phyloP scores from a whole-genome alignment of 1,140 invertebrate species.

The Heliconius congener region DNA sequence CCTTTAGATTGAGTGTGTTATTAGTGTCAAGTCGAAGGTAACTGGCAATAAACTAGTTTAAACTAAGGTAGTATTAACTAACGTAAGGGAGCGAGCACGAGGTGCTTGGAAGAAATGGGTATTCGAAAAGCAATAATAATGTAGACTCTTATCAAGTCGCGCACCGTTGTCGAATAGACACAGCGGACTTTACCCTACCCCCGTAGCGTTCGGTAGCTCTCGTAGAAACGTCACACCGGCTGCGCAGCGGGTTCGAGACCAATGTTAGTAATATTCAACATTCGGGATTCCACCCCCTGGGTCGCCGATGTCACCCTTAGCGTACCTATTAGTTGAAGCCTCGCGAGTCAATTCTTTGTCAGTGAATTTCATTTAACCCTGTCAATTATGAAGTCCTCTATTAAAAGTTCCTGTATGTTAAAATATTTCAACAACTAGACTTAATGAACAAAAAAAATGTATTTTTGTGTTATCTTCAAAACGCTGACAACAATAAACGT shows the following conservation, averaged over 20 bases:
- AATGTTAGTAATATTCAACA: neutral
- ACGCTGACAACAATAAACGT: slow-evolving; percentile 15
- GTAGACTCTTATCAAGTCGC: slow-evolving; percentile 74
- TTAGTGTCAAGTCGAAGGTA: slow-evolving; percentile 67
- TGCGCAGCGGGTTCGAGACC: slow-evolving; percentile 17
- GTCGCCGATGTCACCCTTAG: slow-evolving; percentile 38
- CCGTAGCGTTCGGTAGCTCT: slow-evolving; percentile 61
- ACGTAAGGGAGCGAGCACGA: slow-evolving; percentile 67
- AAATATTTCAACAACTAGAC: slow-evolving; percentile 32
- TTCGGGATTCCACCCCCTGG: slow-evolving; percentile 3
- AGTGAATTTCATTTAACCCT: slow-evolving; percentile 70
- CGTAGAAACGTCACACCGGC: slow-evolving; percentile 45
- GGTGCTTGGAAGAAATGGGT: slow-evolving; percentile 76
- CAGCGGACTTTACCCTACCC: slow-evolving; percentile 63
- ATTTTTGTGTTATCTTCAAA: slow-evolving; percentile 16
- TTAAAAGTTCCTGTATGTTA: slow-evolving; percentile 56
- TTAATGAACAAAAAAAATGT: neutral
- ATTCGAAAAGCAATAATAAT: slow-evolving; percentile 81
- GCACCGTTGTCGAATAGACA: slow-evolving; percentile 70
- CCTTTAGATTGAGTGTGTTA: slow-evolving; percentile 72
- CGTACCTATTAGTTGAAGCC: slow-evolving; percentile 62
- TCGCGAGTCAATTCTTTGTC: slow-evolving; percentile 68
- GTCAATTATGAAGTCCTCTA: slow-evolving; percentile 70
- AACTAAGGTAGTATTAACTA: slow-evolving; percentile 66
- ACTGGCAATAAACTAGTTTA: slow-evolving; percentile 77